phyloP scores from a whole-genome alignment of 2,797 vertebrate species.

The Arnoldichthys spilopterus region DNA sequence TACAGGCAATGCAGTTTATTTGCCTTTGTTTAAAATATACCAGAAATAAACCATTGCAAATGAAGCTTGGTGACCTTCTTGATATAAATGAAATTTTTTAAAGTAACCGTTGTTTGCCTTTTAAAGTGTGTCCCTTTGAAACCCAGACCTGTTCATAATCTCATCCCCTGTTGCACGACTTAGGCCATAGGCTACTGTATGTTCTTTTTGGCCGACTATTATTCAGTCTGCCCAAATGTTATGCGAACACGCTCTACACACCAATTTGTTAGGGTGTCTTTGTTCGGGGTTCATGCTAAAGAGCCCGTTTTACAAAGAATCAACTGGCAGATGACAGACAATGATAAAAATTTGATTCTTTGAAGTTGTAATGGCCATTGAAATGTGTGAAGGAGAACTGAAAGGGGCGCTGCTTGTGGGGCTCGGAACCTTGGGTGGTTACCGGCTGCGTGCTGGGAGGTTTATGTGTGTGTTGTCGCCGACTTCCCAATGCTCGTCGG shows the following conservation, averaged over 20 bases:
- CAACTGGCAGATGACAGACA: slow-evolving; percentile 91
- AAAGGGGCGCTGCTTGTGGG: slow-evolving; percentile 88
- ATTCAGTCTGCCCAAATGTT: slow-evolving; percentile 37
- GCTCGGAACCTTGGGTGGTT: slow-evolving; percentile 91
- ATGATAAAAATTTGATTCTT: slow-evolving; percentile 99
- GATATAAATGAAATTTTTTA: background rate
- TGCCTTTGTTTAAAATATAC: background rate
- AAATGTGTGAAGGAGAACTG: slow-evolving; percentile 97
- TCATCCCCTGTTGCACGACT: background rate
- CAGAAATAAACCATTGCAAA: background rate
- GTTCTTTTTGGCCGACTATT: slow-evolving; percentile 10
- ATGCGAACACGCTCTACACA: slow-evolving; percentile 35
- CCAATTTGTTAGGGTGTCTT: slow-evolving; percentile 65
- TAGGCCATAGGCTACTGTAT: slow-evolving; percentile 31
- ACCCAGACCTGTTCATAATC: background rate
- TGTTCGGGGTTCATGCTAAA: slow-evolving; percentile 86
- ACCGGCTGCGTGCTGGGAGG: slow-evolving; percentile 94
- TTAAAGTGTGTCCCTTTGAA: no score
- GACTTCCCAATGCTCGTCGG: slow-evolving; percentile 93
- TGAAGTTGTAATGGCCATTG: slow-evolving; percentile 99
- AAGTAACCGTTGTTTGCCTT: background rate
- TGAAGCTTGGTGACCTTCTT: background rate
- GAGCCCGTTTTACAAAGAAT: slow-evolving; percentile 90
- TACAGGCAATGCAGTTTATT: background rate
- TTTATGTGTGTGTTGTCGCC: slow-evolving; percentile 85